Percentiles rank a stretch among this genome's conserved stretches.
These are phyloP conservation scores for Microctenopoma lineatum DNA, from an alignment of 2,797 vertebrate species.

Conservation along the genomic window DNA sequence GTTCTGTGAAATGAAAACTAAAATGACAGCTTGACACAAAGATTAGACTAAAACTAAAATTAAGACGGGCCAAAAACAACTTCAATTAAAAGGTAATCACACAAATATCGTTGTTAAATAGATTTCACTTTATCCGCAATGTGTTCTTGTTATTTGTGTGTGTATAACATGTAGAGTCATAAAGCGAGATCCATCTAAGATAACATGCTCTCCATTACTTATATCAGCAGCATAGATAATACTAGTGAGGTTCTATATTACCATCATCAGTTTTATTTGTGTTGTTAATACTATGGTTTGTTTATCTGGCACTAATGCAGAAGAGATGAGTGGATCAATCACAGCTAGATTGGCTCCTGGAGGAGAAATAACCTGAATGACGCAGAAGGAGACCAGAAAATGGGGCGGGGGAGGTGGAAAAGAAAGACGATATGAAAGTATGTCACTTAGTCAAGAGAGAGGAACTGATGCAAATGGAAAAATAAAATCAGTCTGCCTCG, in stretches of 20 bases:
- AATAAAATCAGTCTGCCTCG: constrained; percentile 19
- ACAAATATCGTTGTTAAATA: constrained; percentile 51
- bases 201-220: constrained; percentile 68
- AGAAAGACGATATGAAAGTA: constrained; percentile 51
- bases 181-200: constrained; percentile 54
- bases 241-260: constrained; percentile 73
- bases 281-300: constrained; percentile 76
- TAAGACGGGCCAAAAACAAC: no score
- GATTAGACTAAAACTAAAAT: no score
- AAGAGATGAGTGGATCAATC: constrained; percentile 87
- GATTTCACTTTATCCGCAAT: constrained; percentile 31
- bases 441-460: constrained; percentile 27
- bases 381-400: constrained; percentile 29
- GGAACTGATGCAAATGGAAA: constrained; percentile 17
- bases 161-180: constrained; percentile 15
- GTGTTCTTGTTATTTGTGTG: constrained; percentile 28
- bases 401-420: constrained; percentile 31
- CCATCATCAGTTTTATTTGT: constrained; percentile 79
- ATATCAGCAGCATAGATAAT: constrained; percentile 71
- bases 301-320: constrained; percentile 79
- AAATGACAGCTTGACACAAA: no score
- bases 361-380: constrained; percentile 70
- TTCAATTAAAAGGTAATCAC: constrained; percentile 50
- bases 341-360: constrained; percentile 75
- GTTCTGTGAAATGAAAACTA: no score